Base-by-base conservation (phyloP, 2,797 vertebrate genomes). In the Pipistrellus kuhlii region DNA sequence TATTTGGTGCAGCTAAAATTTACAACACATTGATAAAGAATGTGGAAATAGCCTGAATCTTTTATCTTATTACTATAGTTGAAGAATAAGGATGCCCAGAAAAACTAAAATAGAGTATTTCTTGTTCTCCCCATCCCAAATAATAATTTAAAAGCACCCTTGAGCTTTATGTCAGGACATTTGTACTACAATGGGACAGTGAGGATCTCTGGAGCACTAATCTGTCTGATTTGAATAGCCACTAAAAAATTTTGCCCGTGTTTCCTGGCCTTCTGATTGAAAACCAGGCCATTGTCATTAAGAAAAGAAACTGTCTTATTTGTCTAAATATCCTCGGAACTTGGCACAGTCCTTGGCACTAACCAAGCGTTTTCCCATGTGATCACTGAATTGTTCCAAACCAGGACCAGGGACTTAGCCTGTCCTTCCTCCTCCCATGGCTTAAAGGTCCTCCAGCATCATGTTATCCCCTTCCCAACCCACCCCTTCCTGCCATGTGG, bases 41-140 rank as follows among this genome's bases (percentile, higher is more conserved):
- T 78, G 12, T 89, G 48, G 93, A 81, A 92, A 88, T 95, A 85
- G 4, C 46, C 32, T 62, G n/a, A 20, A 88, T 94, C 35, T 94
- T 53, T 88, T 17, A 80, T 88, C 38, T 48, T 20, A 59, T 87
- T 75, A 85, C 57, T 87, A 1, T 51, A 94, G 21, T 53, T 89
- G 72, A 92, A 91, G 46, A 75, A 55, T 66, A 81, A 86, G 12
- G 14, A 62, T 89, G 21, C 27, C 3, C 59, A 48, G 64, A 85
- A 92, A 86, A 78, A 90, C 6, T 83, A 77, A 7, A n/a, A n/a
- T n/a, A 73, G 21, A 76, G 21, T 51, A 66, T 92, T 94, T 59
- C 25, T 95, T 85, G 2, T 14, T 85, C 20, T 14, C 32, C 17
- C 20, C n/a, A 77, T 66, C 55, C 57, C 81, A 86, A 78, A 68